A percentile compares a stretch with the other conserved stretches of the same genome.
These are phyloP conservation scores for Mellilla xanthometata DNA, from an alignment of 2,888 invertebrate genomes.

Conservation along the genomic window DNA sequence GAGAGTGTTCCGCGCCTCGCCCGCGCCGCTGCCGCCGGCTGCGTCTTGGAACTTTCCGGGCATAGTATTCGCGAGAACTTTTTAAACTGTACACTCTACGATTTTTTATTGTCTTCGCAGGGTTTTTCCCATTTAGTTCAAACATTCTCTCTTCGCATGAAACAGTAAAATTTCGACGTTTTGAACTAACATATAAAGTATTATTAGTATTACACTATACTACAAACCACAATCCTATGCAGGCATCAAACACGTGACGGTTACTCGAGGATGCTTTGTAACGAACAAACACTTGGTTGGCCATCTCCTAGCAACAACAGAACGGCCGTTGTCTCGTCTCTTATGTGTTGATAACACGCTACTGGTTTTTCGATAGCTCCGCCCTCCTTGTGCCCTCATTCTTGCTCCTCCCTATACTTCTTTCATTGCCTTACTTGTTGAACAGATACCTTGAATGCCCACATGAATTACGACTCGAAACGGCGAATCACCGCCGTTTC, in stretches of 20 bases:
- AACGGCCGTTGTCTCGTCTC: conserved; percentile 59
- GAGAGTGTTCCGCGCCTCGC: conserved; percentile 38
- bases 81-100: conserved; percentile 74
- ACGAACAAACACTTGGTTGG: conserved; percentile 58
- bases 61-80: conserved; percentile 67
- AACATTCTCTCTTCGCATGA: conserved; percentile 56
- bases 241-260: conserved; percentile 30
- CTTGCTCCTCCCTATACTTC: conserved; percentile 75
- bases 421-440: conserved; percentile 69
- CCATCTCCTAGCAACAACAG: conserved; percentile 66
- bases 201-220: conserved; percentile 42
- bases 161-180: conserved; percentile 51
- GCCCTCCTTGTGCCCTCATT: conserved; percentile 66
- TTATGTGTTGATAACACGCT: conserved; percentile 64
- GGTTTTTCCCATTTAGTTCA: conserved; percentile 61
- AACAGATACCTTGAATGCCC: conserved; percentile 62
- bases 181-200: conserved; percentile 44
- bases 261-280: conserved; percentile 43
- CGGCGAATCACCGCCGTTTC: conserved; percentile 55
- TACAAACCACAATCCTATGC: too few species aligned
- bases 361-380: conserved; percentile 73
- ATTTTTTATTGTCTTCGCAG: conserved; percentile 72
- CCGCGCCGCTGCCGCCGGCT: conserved; percentile 49
- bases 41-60: conserved; percentile 68
- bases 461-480: conserved; percentile 59